A percentile compares a stretch with the other conserved stretches of the same genome.
phyloP scores from a whole-genome alignment of 35 echinoderm and acorn worm species.

The Apostichopus parvimensis region DNA sequence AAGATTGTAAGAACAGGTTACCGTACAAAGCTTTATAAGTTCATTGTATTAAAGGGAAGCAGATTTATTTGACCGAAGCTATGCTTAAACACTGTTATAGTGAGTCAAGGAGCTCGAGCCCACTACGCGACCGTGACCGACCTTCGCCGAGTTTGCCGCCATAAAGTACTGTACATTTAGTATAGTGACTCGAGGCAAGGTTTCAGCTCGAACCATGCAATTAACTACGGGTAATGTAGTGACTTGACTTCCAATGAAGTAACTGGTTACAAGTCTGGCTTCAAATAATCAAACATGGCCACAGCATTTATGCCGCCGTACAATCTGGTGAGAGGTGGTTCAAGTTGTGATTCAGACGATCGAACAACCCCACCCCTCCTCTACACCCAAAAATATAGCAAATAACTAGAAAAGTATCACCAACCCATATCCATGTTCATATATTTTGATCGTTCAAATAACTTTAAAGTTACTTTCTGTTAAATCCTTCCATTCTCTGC shows the following conservation, averaged over 20 bases:
- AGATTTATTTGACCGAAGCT: too few species aligned
- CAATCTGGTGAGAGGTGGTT: slow-evolving; percentile 5
- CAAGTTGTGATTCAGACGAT: neutral
- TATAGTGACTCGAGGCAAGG: neutral
- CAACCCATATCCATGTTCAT: too few species aligned
- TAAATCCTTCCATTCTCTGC: too few species aligned
- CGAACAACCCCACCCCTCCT: neutral
- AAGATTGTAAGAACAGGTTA: too few species aligned
- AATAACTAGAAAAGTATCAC: slow-evolving; percentile 1
- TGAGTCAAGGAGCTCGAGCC: too few species aligned
- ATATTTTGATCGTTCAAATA: too few species aligned
- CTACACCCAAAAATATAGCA: neutral
- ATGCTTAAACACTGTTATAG: too few species aligned
- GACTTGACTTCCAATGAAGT: slow-evolving; percentile 13
- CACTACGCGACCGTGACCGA: too few species aligned
- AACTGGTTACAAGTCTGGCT: neutral
- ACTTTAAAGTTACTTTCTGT: too few species aligned
- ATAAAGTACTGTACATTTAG: neutral
- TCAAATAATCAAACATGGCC: neutral
- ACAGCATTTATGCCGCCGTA: neutral
- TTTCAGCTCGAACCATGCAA: neutral
- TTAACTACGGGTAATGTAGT: slow-evolving; percentile 5
- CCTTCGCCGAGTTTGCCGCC: neutral
- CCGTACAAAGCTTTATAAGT: too few species aligned
- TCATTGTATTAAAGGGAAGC: too few species aligned